Base-by-base conservation (phyloP, 2,888 invertebrate genomes). In the Pantelozetes paolii region DNA sequence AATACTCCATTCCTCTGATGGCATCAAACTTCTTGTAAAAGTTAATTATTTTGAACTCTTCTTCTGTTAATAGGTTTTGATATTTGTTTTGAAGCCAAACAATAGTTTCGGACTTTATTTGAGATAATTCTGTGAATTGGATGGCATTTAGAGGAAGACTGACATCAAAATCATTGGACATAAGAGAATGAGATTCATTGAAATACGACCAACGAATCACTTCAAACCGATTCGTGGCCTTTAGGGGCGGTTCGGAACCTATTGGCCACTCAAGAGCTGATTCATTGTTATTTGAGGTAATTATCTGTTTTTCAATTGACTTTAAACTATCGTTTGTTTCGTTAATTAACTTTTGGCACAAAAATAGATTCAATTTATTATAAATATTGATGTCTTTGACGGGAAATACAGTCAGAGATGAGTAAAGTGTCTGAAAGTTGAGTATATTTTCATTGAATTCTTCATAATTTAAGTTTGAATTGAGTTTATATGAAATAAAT, bases 151-250 rank as follows among this genome's bases (percentile, higher is more conserved):
- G 36, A 15, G 48, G 69, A 32, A 62, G 54, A 13, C 40, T 62
- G 1, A 76, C 69, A 40, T 72, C 32, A 80, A 89, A 89, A 80
- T 94, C 92, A 82, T 90, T 89, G 30, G 90, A 88, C 82, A 91
- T 87, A 82, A 90, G 90, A 50, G 90, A 87, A 82, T 94, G 91
- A 23, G 90, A 89, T 76, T 85, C 86, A 81, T 94, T 95, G 82
- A 97, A 90, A 81, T 90, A 89, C 72, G 90, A 88, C 91, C 94
- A 96, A 59, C 88, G 88, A 69, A 92, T 85, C 77, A 95, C 87
- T 83, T 95, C 93, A 84, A 90, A 90, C 79, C 93, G 85, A 71
- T 88, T 89, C 18, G 86, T 85, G 2, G 91, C 89, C 77, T 86
- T 86, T 76, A 87, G 88, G 0, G 87, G 86, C 42, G 86, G 83